Evolutionary conservation across 1,140 invertebrate species (phyloP).

Genomic region (Leptinotarsa texana): DNA sequence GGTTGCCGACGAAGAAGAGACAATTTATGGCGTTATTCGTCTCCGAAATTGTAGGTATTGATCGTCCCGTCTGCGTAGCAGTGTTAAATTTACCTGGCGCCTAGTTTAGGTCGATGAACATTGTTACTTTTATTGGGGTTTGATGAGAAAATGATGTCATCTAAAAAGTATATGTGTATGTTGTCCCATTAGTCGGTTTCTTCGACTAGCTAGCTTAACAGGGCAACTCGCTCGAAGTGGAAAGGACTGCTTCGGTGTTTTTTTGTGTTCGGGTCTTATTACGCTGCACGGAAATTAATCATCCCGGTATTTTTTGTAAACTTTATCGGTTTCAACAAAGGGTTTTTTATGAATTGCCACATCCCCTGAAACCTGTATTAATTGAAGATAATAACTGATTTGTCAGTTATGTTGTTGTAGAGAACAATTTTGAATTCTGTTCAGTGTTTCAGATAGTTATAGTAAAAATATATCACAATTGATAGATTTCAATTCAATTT

Average conservation of each 20-base stretch:
- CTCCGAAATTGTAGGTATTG: conserved; percentile 17
- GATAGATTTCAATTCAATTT: too few species aligned
- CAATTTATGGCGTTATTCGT: conserved; percentile 21
- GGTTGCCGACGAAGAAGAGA: background rate
- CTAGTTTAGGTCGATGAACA: conserved; percentile 42
- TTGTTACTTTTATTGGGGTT: conserved; percentile 53
- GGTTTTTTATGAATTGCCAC: too few species aligned
- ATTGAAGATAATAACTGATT: too few species aligned
- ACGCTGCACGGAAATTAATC: background rate
- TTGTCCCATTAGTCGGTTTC: conserved; percentile 51
- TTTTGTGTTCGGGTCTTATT: conserved; percentile 5
- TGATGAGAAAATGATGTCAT: conserved; percentile 55
- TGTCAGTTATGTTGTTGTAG: too few species aligned
- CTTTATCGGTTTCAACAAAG: too few species aligned
- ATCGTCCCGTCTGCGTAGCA: conserved; percentile 31
- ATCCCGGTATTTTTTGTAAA: background rate
- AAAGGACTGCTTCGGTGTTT: conserved; percentile 24
- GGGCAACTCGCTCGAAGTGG: conserved; percentile 28
- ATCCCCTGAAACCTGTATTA: too few species aligned
- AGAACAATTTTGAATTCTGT: too few species aligned
- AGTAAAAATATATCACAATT: too few species aligned
- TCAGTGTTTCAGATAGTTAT: too few species aligned
- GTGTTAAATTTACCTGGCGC: conserved; percentile 49
- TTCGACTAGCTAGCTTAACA: conserved; percentile 26
- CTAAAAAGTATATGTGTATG: conserved; percentile 51